Evolutionary conservation across 2,113 vertebrate species (phyloP), one percentile per base, ranked within the genome.

Genomic region (Columba livia): DNA sequence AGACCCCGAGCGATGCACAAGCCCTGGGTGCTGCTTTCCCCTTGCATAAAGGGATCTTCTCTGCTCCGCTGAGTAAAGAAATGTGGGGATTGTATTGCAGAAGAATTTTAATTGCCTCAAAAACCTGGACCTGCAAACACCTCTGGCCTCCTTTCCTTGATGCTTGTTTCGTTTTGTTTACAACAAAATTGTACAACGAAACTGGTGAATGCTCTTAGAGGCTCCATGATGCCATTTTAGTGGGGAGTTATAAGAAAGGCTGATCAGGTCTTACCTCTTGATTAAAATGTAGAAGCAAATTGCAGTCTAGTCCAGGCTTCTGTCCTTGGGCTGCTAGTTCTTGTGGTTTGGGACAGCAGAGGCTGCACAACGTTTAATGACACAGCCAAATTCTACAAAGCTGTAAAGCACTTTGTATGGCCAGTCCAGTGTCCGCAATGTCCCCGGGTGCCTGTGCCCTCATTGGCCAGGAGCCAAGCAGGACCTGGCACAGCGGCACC

Each of bases 341-440:
- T 51, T 64, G 4, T 13, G 54, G 34, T 24, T 48, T 48, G 44
- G 88, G 50, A 34, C 65, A 56, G 4, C 7, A 5, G 1, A 1
- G 3, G 5, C 40, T 34, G 32, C 75, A 3, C 23, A 1, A 57
- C 1, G 61, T 31, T 71, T 29, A 18, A 17, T 16, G 28, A 11
- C 16, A 17, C 9, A 6, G 28, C 0, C 5, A 31, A 2, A 32
- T 23, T 34, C 32, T 19, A 7, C 2, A 2, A 44, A 65, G 60
- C 44, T n/a, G 0, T 23, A 8, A 16, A 36, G 10, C 1, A 1
- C 51, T 36, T 8, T 19, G 67, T 32, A 2, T 0, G 1, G 1
- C 36, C 64, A 5, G 42, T 7, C 42, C 17, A 44, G 42, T 44
- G 42, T 17, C 42, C 42, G 3, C 48, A 15, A 11, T 50, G 48